phyloP scores from a whole-genome alignment of 2,113 vertebrate species.

The Arvicanthis niloticus region DNA sequence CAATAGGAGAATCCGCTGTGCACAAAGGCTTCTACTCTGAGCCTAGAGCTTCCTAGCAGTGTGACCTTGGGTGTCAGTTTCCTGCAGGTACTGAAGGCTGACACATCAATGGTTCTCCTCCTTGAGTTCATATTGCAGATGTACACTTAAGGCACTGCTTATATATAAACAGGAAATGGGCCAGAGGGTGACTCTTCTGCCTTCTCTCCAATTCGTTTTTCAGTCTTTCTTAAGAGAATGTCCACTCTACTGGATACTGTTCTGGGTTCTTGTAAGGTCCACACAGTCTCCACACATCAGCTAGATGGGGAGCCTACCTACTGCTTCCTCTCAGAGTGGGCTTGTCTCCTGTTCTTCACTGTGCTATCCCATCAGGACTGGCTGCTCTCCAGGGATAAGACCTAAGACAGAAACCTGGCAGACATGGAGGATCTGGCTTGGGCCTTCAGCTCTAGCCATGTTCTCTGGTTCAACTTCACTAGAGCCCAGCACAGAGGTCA shows the following conservation, averaged over 20 bases:
- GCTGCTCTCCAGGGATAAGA: background rate
- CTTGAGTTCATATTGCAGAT: background rate
- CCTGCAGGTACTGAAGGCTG: background rate
- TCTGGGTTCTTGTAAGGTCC: background rate
- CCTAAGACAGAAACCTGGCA: background rate
- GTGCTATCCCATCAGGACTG: background rate
- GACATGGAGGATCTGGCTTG: background rate
- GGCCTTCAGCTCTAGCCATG: background rate
- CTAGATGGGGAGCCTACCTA: background rate
- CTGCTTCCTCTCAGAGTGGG: background rate
- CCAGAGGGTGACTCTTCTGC: background rate
- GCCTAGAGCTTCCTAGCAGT: background rate
- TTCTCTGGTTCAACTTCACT: background rate
- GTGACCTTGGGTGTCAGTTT: background rate
- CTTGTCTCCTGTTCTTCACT: background rate
- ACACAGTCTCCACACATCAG: background rate
- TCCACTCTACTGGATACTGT: background rate
- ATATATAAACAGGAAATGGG: background rate
- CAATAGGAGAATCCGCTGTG: background rate
- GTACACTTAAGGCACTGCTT: background rate
- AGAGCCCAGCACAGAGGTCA: background rate
- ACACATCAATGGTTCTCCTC: too few species aligned
- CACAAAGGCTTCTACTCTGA: background rate
- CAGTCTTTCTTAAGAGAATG: background rate
- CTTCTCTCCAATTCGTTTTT: background rate